Base-by-base conservation (phyloP, 1,140 invertebrate species). In the Drosophila watanabei region DNA sequence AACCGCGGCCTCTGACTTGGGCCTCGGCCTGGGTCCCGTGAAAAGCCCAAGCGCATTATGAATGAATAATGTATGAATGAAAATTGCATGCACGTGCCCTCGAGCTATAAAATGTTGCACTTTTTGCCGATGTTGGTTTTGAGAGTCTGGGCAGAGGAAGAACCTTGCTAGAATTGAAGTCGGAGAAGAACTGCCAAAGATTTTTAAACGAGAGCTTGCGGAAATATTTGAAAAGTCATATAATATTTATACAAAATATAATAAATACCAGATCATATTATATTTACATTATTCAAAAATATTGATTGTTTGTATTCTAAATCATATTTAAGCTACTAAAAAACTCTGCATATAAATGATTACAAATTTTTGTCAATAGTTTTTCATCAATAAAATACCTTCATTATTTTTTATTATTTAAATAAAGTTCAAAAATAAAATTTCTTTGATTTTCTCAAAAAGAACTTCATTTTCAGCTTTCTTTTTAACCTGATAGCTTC, bases 1-100 rank as follows among this genome's bases (percentile, higher is more conserved):
- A 24, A 8, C 45, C 65, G 9, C 30, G 20, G 32, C 28, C 43
- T 9, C 20, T 60, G 35, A 33, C 49, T 37, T 30, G n/a, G 41
- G 20, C 58, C 41, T 24, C n/a, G 28, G 51, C 28, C 33, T 51
- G 35, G 24, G 54, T 37, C 5, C 54, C 76, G 68, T 51, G 68
- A 64, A 76, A 79, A 75, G 57, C 61, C 69, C 72, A 82, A 64
- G 79, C 61, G 85, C 84, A 91, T 92, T 89, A 91, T 89, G 88
- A 91, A 91, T 91, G 88, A 91, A 91, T 91, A 91, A 91, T 91
- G 88, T 91, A 91, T 91, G 88, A 91, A 91, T 91, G 88, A 91
- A 91, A 91, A 91, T 91, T 91, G 88, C 88, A 82, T 91, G 85
- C 88, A 91, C 88, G 88, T 91, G 88, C 89, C 88, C 83, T 79